Conservation (phyloP, 2,797 vertebrate species). For the Epinephelus awoara region DNA sequence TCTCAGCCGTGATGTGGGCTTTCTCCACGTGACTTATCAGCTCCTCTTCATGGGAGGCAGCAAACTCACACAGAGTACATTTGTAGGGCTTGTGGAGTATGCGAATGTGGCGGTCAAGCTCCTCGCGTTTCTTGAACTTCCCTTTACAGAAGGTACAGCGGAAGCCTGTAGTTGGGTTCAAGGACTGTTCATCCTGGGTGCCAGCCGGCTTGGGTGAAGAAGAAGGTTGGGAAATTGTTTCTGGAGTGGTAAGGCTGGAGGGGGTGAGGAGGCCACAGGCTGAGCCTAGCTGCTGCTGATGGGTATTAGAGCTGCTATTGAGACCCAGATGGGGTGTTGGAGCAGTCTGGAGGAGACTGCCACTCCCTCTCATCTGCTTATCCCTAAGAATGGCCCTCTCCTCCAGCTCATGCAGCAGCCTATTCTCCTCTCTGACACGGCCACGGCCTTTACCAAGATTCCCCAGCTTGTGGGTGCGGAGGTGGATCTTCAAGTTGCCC, state of each 20-base stretch:
- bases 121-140: constrained; percentile 98
- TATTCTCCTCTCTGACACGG: constrained; percentile 96
- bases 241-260: constrained; percentile 88
- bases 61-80: constrained; percentile 98
- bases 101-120: constrained; percentile 96
- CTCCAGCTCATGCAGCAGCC: constrained; percentile 96
- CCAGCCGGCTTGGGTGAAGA: constrained; percentile 93
- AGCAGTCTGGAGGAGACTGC: constrained; percentile 88
- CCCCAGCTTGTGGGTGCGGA: constrained; percentile 97
- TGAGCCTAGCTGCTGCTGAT: constrained; percentile 89
- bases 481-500: constrained; percentile 98
- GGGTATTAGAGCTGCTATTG: constrained; percentile 80
- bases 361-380: constrained; percentile 95
- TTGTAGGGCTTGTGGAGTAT: constrained; percentile 99
- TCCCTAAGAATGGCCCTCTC: constrained; percentile 97
- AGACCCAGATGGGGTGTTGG: constrained; percentile 82
- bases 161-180: constrained; percentile 92
- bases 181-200: constrained; percentile 90
- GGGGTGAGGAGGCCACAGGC: constrained; percentile 90
- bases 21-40: constrained; percentile 98
- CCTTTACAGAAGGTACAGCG: constrained; percentile 99
- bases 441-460: constrained; percentile 98
- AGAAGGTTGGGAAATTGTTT: constrained; percentile 89
- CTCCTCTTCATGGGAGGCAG: constrained; percentile 97
- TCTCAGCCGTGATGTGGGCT: constrained; percentile 97